These are phyloP conservation scores for Chamaea fasciata DNA, from an alignment of 2,113 vertebrate species.

Conservation along the genomic window DNA sequence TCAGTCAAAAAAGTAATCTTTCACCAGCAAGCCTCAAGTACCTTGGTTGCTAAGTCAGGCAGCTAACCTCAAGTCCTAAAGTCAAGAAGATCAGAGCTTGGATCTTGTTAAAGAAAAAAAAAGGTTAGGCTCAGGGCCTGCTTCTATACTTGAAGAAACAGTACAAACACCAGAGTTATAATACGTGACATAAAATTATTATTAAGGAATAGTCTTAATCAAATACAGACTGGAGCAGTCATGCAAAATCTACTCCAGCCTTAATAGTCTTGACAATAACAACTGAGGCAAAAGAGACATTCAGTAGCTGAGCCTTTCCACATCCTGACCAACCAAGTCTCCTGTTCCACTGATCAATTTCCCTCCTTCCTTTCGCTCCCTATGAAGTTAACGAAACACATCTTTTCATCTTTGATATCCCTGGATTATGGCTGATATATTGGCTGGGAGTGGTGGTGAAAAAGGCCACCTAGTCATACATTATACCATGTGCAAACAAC, in stretches of 20 bases:
- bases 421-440: not conserved
- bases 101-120: not conserved
- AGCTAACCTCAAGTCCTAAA: not conserved
- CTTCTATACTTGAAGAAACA: not conserved
- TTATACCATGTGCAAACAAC: not conserved
- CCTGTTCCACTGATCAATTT: accelerated
- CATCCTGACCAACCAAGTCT: not conserved
- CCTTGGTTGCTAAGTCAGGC: not conserved
- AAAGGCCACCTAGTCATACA: not conserved
- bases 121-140: not conserved
- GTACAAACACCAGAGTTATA: not conserved
- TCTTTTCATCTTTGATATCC: not conserved
- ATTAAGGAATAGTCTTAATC: not conserved
- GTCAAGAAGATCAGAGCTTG: not conserved
- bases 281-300: not conserved
- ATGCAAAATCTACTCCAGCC: not conserved
- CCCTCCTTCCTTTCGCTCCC: not conserved
- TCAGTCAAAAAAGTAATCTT: not conserved
- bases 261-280: not conserved
- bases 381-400: not conserved
- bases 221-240: not conserved
- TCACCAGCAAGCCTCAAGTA: not conserved
- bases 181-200: not conserved
- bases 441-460: not conserved
- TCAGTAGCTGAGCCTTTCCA: not conserved